Conservation (phyloP, 1,140 invertebrate species). For the Myzus persicae region DNA sequence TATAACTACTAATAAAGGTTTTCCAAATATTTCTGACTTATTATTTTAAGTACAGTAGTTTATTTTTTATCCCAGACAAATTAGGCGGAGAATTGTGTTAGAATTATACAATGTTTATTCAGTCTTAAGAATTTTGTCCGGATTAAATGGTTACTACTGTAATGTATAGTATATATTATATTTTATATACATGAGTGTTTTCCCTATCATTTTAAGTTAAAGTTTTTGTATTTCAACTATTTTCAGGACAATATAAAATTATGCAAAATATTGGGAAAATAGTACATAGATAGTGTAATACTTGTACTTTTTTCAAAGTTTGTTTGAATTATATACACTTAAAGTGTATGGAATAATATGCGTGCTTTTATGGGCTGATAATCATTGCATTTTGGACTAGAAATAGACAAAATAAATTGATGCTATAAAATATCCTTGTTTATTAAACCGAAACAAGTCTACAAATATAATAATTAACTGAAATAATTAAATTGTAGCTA, state of each 20-base stretch:
- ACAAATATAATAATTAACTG: too few relatives aligned
- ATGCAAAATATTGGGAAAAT: background rate
- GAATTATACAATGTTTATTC: background rate
- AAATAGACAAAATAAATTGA: too few relatives aligned
- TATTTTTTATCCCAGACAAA: background rate
- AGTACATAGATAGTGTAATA: background rate
- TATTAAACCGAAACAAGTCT: too few relatives aligned
- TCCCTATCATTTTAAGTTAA: background rate
- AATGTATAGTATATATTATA: background rate
- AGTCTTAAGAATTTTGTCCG: background rate
- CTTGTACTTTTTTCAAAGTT: background rate
- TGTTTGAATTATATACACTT: background rate
- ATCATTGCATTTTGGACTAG: background rate
- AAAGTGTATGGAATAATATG: too few relatives aligned
- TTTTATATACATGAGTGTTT: too few relatives aligned
- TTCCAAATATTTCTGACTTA: background rate
- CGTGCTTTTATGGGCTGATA: too few relatives aligned
- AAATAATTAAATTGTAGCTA: too few relatives aligned
- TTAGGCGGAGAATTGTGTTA: background rate
- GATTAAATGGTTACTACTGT: background rate
- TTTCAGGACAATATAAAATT: background rate
- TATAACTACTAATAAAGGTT: constrained; percentile 4
- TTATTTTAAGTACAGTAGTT: background rate
- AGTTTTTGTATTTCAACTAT: background rate
- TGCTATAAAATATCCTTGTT: too few relatives aligned